Evolutionary conservation across 2,113 vertebrate genomes (phyloP), one percentile per base, ranked within the genome.

Genomic region (Burhinus bistriatus): DNA sequence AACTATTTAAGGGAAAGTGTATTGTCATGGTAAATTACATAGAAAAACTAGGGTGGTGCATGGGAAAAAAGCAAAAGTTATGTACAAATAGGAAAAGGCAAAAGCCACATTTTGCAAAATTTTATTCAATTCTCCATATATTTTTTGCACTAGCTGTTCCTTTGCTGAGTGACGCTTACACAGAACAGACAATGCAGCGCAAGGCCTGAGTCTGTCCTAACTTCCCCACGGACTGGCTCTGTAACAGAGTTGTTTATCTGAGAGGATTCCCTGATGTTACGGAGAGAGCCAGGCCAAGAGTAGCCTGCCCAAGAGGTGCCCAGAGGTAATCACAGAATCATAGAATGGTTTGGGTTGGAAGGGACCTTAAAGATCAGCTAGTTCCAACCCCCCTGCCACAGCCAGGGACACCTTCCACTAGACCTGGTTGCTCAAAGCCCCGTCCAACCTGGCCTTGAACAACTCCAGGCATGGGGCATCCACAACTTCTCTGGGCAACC

Each of bases 1-100:
- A 97, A 96, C 85, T 95, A 96, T 85, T 95, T 85, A 89, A 90
- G 44, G 40, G 51, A 34, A 95, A 93, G 62, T 54, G 45, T 34
- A 91, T 91, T 95, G 65, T 92, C 66, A 49, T 57, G 40, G 75
- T 73, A 80, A 96, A 62, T 40, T 13, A 57, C 32, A 18, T 3
- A 29, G 59, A 77, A 91, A 92, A 93, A 36, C 17, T 30, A 62
- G 66, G 87, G 81, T 23, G 87, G 17, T 49, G 54, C 66, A 57
- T 77, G 91, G 81, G 87, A 80, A 91, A 82, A 81, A 87, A 93
- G 69, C 68, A 52, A 55, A 69, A 65, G 21, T 77, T 72, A 44
- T 5, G 44, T 70, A 29, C 14, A 52, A 32, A 69, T 8, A 82
- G 44, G 12, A 21, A 86, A 83, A 90, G 34, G 32, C 30, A 94